Percentiles rank a stretch among this genome's conserved stretches.
Conservation (phyloP, 2,888 invertebrate genomes). For the Perdita meconis region DNA sequence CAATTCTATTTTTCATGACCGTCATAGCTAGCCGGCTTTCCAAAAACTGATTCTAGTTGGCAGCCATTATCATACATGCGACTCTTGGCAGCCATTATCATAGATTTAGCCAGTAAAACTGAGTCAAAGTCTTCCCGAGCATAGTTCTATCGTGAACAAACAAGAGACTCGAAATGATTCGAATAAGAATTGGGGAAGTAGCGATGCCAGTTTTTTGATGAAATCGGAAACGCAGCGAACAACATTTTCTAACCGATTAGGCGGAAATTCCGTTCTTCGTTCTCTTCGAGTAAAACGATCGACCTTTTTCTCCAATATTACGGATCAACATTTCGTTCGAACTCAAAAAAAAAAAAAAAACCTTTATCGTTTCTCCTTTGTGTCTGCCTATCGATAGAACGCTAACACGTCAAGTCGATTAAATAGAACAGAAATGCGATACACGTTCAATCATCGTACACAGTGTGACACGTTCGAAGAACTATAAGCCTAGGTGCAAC, state of each 20-base stretch:
- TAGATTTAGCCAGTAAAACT: slow-evolving; percentile 53
- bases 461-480: slow-evolving; percentile 15
- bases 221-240: slow-evolving; percentile 14
- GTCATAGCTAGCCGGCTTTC: slow-evolving; percentile 33
- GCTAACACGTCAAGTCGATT: slow-evolving; percentile 13
- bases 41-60: slow-evolving; percentile 56
- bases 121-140: slow-evolving; percentile 45
- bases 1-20: slow-evolving; percentile 40
- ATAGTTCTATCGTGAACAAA: slow-evolving; percentile 31
- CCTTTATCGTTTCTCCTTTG: neutral
- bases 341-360: slow-evolving; percentile 17
- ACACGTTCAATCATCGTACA: slow-evolving; percentile 5
- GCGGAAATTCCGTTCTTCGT: neutral
- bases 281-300: neutral
- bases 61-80: slow-evolving; percentile 61
- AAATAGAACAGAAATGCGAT: slow-evolving; percentile 22
- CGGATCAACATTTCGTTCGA: neutral
- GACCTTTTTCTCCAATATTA: neutral
- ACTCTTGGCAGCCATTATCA: slow-evolving; percentile 64
- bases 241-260: slow-evolving; percentile 4
- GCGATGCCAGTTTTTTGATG: slow-evolving; percentile 50
- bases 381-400: neutral
- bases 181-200: slow-evolving; percentile 32
- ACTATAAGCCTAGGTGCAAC: slow-evolving; percentile 2
- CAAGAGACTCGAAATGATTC: slow-evolving; percentile 45